Evolutionary conservation across 1,140 invertebrate species (phyloP).

Genomic region (Drosophila sp.): DNA sequence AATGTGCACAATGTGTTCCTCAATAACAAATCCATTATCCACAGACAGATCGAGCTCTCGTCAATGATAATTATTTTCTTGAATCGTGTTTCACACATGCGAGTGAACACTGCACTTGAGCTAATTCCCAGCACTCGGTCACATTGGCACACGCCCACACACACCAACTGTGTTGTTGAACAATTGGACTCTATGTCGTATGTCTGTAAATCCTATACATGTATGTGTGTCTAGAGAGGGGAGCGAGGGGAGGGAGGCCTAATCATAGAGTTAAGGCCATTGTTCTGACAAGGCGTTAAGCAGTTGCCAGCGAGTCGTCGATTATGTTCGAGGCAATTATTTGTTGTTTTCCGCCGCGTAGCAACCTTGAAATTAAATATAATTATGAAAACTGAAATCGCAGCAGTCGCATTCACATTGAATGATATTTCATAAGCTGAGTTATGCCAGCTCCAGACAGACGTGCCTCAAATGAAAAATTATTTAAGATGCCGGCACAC

Average conservation of each 20-base stretch:
- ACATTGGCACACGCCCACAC: conserved; percentile 69
- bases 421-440: conserved; percentile 76
- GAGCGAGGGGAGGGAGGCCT: conserved; percentile 8
- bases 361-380: conserved; percentile 82
- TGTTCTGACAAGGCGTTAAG: conserved; percentile 79
- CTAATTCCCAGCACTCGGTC: conserved; percentile 64
- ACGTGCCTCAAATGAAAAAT: conserved; percentile 80
- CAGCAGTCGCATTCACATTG: conserved; percentile 51
- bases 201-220: conserved; percentile 39
- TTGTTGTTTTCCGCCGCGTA: conserved; percentile 64
- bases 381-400: conserved; percentile 70
- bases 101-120: conserved; percentile 61
- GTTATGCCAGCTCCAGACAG: conserved; percentile 32
- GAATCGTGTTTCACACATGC: conserved; percentile 63
- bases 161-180: no score
- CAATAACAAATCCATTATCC: conserved; percentile 73
- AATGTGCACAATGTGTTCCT: conserved; percentile 44
- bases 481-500: conserved; percentile 75
- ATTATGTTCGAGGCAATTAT: conserved; percentile 67
- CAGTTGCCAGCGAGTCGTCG: conserved; percentile 62
- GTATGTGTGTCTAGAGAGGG: conserved; percentile 3
- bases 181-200: conserved; percentile 37
- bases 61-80: conserved; percentile 60
- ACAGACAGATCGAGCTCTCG: conserved; percentile 28
- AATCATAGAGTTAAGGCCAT: conserved; percentile 58